Percentiles rank a stretch among this genome's conserved stretches.
Evolutionary conservation across 2,888 invertebrate species (phyloP).

Genomic region (Limnephilus auricula): DNA sequence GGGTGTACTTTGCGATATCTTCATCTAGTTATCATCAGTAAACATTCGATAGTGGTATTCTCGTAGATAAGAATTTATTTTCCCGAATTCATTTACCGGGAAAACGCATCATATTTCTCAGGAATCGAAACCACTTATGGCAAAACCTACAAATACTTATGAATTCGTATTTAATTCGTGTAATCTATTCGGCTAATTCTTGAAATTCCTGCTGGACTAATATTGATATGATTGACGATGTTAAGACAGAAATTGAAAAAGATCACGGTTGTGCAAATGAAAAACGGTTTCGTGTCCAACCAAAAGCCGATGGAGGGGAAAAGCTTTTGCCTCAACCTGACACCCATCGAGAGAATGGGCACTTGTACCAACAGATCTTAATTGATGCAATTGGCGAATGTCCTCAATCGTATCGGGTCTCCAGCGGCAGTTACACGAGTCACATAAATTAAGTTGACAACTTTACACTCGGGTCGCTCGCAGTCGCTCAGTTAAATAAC

Average conservation of each 20-base stretch:
- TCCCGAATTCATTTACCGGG: not conserved
- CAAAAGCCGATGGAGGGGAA: not conserved
- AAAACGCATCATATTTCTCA: not conserved
- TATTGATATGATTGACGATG: not conserved
- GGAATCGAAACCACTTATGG: not conserved
- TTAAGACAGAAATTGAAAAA: not conserved
- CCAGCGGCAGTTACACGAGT: constrained; percentile 19
- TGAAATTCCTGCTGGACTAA: not conserved
- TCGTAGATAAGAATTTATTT: not conserved
- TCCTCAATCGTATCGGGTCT: constrained; percentile 42
- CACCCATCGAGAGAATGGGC: constrained; percentile 57
- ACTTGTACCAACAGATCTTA: constrained; percentile 57
- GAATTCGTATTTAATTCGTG: not conserved
- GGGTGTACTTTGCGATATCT: not conserved
- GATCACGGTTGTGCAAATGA: not conserved
- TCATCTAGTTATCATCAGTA: not conserved
- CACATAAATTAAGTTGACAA: constrained; percentile 16
- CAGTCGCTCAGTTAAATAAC: constrained; percentile 4
- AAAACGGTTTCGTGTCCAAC: not conserved
- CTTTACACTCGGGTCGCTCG: constrained; percentile 18
- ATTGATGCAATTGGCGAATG: constrained; percentile 63
- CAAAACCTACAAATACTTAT: not conserved
- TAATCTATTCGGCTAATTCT: not conserved
- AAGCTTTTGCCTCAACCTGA: constrained; percentile 6
- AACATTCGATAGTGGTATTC: not conserved